Percentiles rank a stretch among this genome's conserved stretches.
Evolutionary conservation across 2,888 invertebrate species (phyloP).

Genomic region (Parthenolecanium corni): DNA sequence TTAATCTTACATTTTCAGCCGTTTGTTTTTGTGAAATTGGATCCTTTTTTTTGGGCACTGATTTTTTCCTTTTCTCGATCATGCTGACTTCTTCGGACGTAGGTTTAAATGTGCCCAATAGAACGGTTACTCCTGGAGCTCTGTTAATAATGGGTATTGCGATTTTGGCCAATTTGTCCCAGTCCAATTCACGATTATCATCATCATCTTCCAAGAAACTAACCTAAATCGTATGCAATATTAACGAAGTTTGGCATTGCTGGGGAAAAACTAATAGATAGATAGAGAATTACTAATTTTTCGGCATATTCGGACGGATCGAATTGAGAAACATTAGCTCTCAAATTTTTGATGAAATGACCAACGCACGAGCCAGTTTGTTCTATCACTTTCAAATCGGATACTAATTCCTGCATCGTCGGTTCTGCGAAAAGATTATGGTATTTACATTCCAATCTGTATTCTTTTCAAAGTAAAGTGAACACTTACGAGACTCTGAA

Average conservation of each 20-base stretch:
- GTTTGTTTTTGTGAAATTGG: background rate
- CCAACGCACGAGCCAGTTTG: background rate
- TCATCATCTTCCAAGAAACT: background rate
- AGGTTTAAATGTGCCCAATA: background rate
- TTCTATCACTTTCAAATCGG: background rate
- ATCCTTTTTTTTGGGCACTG: background rate
- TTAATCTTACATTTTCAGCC: background rate
- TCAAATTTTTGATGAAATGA: background rate
- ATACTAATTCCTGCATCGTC: background rate
- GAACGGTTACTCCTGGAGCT: background rate
- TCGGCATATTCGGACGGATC: background rate
- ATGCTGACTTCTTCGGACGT: background rate
- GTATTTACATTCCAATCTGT: no score
- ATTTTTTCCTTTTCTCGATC: background rate
- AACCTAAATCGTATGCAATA: background rate
- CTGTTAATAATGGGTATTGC: background rate
- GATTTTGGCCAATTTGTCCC: background rate
- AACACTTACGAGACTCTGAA: no score
- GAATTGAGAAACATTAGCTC: background rate
- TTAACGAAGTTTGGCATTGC: no score
- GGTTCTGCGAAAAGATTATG: background rate
- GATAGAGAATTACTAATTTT: background rate
- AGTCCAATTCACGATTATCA: background rate
- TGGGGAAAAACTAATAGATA: no score
- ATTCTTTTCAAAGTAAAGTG: no score